These are phyloP conservation scores for Florisuga fusca DNA, from an alignment of 2,797 vertebrate genomes.

Conservation along the genomic window DNA sequence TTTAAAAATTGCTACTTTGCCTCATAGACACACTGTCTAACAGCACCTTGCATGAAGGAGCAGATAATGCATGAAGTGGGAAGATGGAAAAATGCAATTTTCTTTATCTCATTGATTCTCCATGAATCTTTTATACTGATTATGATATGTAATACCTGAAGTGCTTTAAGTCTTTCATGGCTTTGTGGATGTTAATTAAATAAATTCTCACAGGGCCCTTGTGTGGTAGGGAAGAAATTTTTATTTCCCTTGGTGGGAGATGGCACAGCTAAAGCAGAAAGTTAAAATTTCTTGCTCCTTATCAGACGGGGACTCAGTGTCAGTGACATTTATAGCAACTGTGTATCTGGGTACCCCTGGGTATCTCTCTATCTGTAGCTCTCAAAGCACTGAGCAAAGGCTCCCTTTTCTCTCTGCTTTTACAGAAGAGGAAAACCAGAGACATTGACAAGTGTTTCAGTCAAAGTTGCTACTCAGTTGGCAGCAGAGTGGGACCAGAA, in stretches of 20 bases:
- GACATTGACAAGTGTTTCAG: background rate
- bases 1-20: background rate
- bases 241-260: background rate
- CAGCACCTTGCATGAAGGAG: background rate
- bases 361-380: slow-evolving; percentile 1
- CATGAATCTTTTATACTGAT: background rate
- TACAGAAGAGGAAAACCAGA: background rate
- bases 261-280: slow-evolving; percentile 20
- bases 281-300: slow-evolving; percentile 33
- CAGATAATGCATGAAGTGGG: background rate
- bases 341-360: background rate
- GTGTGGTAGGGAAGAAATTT: background rate
- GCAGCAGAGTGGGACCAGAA: background rate
- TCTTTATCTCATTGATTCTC: slow-evolving; percentile 26
- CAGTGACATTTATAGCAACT: slow-evolving; percentile 33
- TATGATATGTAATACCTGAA: slow-evolving; percentile 1
- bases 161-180: slow-evolving; percentile 4
- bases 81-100: slow-evolving; percentile 43
- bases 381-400: background rate
- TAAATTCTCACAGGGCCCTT: slow-evolving; percentile 14
- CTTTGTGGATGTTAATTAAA: slow-evolving; percentile 46
- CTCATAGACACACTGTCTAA: background rate
- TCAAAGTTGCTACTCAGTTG: background rate
- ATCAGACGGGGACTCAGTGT: background rate
- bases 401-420: background rate